A percentile compares a stretch with the other conserved stretches of the same genome.
Conservation (phyloP, 2,113 vertebrate species). For the Rhabdornis inornatus region DNA sequence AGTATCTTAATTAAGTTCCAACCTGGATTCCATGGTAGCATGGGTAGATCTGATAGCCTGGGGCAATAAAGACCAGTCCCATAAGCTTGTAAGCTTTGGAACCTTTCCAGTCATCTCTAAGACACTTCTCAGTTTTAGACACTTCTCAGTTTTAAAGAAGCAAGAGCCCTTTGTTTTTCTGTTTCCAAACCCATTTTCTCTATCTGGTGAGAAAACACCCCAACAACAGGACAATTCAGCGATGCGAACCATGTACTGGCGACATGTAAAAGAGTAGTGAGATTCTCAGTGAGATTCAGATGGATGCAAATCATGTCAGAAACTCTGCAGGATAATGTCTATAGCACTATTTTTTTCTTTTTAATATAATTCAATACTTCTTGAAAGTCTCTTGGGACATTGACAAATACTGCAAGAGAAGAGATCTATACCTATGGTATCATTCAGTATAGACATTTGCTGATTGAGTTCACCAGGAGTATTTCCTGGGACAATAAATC, state of each 20-base stretch:
- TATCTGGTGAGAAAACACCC: not conserved
- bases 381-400: not conserved
- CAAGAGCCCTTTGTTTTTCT: not conserved
- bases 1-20: not conserved
- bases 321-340: not conserved
- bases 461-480: not conserved
- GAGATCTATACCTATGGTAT: not conserved
- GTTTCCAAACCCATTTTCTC: not conserved
- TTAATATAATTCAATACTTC: not conserved
- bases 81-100: not conserved
- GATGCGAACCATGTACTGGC: not conserved
- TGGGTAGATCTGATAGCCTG: not conserved
- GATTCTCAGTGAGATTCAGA: not conserved
- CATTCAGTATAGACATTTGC: not conserved
- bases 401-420: not conserved
- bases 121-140: too few relatives aligned
- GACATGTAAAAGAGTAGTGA: not conserved
- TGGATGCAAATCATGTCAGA: not conserved
- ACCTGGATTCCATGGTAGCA: not conserved
- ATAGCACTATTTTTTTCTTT: not conserved
- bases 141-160: not conserved
- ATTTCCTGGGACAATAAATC: not conserved
- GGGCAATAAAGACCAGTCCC: not conserved
- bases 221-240: not conserved
- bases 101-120: not conserved